Base-by-base conservation (phyloP, 2,888 invertebrate species). In the Drosophila atroscutellata region DNA sequence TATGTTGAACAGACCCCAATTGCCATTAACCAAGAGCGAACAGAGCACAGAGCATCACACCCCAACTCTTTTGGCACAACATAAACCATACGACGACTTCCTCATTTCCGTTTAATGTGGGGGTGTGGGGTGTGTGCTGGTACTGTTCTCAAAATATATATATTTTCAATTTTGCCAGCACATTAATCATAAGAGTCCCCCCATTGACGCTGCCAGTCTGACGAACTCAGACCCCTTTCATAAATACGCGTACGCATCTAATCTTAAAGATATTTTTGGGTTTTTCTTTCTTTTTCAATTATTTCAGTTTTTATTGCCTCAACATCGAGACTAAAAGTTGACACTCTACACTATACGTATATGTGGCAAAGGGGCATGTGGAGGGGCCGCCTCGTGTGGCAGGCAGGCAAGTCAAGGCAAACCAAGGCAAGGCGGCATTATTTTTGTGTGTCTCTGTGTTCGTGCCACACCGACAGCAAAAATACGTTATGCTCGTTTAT, bases 401-500 rank as follows among this genome's bases (percentile, higher is more conserved):
- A 51, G 45, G 24, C 45, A 50, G 58, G 28, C 56, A 37, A 26
- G 54, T 34, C 52, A 54, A 55, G 39, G n/a, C 55, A 37, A 39
- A 26, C 5, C 39, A 37, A 9, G 39, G 49, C 49, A 49, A 49
- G 26, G 18, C 49, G 49, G 26, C 49, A 7, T n/a, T 56, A 34
- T 60, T n/a, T 39, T 20, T 26, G 47, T 64, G 47, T 65, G 51
- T 57, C 52, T 63, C 39, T 66, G 75, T 80, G 74, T 80, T 69
- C 52, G 67, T 86, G 86, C 70, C 74, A 87, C 87, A 89, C 79
- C 81, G 87, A 89, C 86, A 89, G 85, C 64, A 89, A 86, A 86
- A 86, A 86, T 89, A 86, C 86, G 86, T 86, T 86, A 86, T 82
- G 85, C 74, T 82, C 87, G 81, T 83, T 88, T 87, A 89, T 86